Base-by-base conservation (phyloP, 2,113 vertebrate genomes). In the Grallaria varia region DNA sequence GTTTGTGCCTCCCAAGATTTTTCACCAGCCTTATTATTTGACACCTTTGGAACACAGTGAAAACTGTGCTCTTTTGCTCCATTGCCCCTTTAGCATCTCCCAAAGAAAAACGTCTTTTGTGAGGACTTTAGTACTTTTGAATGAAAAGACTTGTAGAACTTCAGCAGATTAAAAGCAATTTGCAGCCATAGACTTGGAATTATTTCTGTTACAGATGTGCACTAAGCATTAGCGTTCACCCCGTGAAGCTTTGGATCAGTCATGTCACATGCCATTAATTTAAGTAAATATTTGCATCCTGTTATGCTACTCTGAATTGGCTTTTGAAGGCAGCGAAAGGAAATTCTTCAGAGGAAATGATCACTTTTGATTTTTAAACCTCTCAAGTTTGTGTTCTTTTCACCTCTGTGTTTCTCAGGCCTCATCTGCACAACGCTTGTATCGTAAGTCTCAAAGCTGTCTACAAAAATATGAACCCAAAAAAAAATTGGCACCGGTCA, bases 381-480 rank as follows among this genome's bases (percentile, higher is more conserved):
- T 93, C 91, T 27, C 6, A 89, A 92, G 58, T 75, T 72, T 81
- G 28, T 75, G 45, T 92, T 92, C 76, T 62, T 88, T 94, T 76
- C 72, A 88, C 76, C 94, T 87, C 56, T 78, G 75, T 85, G 67
- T 92, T 96, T 93, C 93, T 95, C 47, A 39, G 75, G 95, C 95
- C 90, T 96, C 92, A 80, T 96, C 96, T 96, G 93, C 89, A 96
- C 89, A 96, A 80, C 78, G 90, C 93, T 95, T 86, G 93, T 96
- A 90, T 97, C 94, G 5, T 95, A 97, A 96, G 95, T 86, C 94
- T 95, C 91, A 92, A 87, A 96, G 90, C 97, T 96, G 96, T 97
- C 97, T 96, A 84, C 96, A 96, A 94, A 98, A 98, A 97, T 98
- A 97, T 90, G 97, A 97, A 97, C 92, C 40, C 94, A 91, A 91